Evolutionary conservation across 2,797 vertebrate genomes (phyloP).

Genomic region (Hippopotamyrus pictus): DNA sequence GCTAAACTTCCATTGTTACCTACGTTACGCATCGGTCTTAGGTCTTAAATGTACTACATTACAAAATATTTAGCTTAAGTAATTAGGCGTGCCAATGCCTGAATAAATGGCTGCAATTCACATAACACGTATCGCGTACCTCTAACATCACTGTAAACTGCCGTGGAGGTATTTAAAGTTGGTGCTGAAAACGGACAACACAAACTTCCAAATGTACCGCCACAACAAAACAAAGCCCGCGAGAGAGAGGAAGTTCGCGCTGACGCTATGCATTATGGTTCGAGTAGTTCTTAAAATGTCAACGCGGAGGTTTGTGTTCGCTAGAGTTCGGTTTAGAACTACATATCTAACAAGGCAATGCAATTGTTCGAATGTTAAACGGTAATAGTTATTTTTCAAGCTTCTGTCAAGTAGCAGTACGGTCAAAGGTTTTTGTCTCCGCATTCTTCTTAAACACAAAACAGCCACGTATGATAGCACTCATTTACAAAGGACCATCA

Average conservation of each 20-base stretch:
- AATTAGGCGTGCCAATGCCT: neutral
- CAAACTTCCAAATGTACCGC: conserved; percentile 60
- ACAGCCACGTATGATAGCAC: neutral
- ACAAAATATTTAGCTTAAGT: neutral
- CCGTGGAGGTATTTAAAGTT: neutral
- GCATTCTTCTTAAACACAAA: neutral
- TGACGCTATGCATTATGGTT: conserved; percentile 40
- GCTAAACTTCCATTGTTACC: neutral
- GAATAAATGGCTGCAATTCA: conserved; percentile 30
- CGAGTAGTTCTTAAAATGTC: conserved; percentile 34
- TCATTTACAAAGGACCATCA: neutral
- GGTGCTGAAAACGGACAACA: conserved; percentile 15
- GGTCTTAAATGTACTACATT: neutral
- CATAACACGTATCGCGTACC: neutral
- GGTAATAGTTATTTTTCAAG: neutral
- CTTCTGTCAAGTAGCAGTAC: neutral
- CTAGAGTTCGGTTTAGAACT: neutral
- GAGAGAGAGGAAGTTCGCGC: conserved; percentile 40
- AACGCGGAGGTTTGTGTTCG: no score
- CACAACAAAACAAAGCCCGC: conserved; percentile 68
- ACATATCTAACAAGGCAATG: conserved; percentile 9
- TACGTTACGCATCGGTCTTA: neutral
- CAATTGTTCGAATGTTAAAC: neutral
- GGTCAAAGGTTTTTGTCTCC: neutral
- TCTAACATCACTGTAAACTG: conserved; percentile 2